Evolutionary conservation across 2,113 vertebrate species (phyloP).

Genomic region (Phoenicopterus ruber): DNA sequence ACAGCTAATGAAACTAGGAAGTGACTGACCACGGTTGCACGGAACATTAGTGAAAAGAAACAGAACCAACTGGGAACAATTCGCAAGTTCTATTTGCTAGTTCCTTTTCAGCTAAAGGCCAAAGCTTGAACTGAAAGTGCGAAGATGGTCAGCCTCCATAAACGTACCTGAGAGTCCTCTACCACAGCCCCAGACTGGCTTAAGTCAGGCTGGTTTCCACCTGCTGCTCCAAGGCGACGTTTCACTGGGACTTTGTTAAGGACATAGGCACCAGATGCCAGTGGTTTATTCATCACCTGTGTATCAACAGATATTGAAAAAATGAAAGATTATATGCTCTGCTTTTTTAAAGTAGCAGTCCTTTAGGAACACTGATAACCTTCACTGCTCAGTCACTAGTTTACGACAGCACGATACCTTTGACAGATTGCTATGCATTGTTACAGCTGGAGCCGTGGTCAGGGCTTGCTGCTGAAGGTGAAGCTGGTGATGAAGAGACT

Average conservation of each 20-base stretch:
- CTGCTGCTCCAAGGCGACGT: conserved; percentile 76
- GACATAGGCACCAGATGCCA: conserved; percentile 86
- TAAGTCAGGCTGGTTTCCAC: conserved; percentile 73
- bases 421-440: conserved; percentile 72
- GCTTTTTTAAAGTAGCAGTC: background rate
- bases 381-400: background rate
- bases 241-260: conserved; percentile 90
- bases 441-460: conserved; percentile 60
- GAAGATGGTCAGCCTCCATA: no score
- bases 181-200: conserved; percentile 64
- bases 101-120: background rate
- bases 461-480: conserved; percentile 73
- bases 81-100: background rate
- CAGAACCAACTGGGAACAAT: background rate
- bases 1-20: background rate
- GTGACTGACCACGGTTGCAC: background rate
- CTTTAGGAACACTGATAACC: fast-evolving
- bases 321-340: fast-evolving
- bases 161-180: conserved; percentile 78
- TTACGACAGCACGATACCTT: conserved; percentile 59
- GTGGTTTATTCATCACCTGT: conserved; percentile 85
- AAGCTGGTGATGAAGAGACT: conserved; percentile 74
- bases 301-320: background rate
- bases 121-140: background rate
- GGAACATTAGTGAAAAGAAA: background rate